Evolutionary conservation across 1,140 invertebrate genomes (phyloP).

Genomic region (Bombus turneri): DNA sequence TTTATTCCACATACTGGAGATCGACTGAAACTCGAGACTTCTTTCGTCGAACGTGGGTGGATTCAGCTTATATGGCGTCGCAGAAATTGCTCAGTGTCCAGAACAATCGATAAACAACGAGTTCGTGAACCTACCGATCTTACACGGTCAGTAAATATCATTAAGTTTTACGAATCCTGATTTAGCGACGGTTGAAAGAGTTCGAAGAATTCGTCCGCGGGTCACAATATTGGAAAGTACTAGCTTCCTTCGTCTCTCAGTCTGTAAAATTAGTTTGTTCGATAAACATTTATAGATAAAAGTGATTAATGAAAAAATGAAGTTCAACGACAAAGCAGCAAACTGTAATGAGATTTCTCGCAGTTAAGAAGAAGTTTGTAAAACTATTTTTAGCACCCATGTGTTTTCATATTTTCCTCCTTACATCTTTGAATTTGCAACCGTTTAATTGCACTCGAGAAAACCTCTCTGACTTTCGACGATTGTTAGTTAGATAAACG

Average conservation of each 20-base stretch:
- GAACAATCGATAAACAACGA: constrained; percentile 12
- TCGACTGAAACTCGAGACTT: constrained; percentile 53
- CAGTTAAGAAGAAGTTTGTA: too few relatives aligned
- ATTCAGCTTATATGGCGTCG: neutral
- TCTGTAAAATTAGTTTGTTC: neutral
- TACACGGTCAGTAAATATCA: neutral
- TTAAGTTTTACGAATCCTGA: neutral
- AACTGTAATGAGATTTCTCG: too few relatives aligned
- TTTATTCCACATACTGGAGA: constrained; percentile 28
- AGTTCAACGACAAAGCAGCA: too few relatives aligned
- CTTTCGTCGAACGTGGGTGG: constrained; percentile 35
- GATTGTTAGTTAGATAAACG: too few relatives aligned
- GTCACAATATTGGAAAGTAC: neutral
- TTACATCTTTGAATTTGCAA: too few relatives aligned
- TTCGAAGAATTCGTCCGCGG: too few relatives aligned
- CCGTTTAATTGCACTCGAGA: too few relatives aligned
- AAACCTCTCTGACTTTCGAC: too few relatives aligned
- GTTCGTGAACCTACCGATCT: neutral
- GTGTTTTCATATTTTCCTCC: too few relatives aligned
- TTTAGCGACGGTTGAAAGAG: neutral
- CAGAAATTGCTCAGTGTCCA: neutral
- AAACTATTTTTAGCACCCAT: too few relatives aligned
- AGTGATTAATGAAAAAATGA: too few relatives aligned
- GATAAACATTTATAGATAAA: too few relatives aligned
- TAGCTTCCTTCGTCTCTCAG: neutral